Evolutionary conservation across 1,140 invertebrate species (phyloP).

Genomic region (Conus betulinus): DNA sequence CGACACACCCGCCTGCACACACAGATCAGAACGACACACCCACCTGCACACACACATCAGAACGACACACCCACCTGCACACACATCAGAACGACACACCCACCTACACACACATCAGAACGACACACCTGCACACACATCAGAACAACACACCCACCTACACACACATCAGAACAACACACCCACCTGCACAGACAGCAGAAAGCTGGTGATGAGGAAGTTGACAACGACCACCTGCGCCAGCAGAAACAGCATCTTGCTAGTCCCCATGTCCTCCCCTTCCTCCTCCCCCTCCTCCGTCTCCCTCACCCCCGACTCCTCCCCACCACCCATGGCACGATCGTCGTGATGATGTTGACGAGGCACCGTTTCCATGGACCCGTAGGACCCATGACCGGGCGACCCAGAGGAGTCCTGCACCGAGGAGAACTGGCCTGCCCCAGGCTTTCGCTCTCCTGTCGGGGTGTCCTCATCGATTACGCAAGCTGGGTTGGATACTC

Average conservation of each 20-base stretch:
- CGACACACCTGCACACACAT: no score
- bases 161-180: no score
- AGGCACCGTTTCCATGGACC: neutral
- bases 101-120: no score
- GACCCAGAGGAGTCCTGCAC: neutral
- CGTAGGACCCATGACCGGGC: neutral
- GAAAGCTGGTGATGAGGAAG: constrained; percentile 77
- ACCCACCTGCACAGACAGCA: constrained; percentile 83
- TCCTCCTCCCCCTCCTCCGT: neutral
- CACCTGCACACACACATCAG: no score
- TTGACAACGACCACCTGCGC: constrained; percentile 21
- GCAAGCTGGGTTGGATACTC: neutral
- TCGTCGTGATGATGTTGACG: neutral
- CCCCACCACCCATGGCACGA: neutral
- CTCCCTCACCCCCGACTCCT: neutral
- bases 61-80: no score
- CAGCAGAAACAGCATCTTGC: neutral
- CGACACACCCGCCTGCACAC: no score
- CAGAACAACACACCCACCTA: no score
- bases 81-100: no score
- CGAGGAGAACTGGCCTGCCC: neutral
- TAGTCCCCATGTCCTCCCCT: neutral
- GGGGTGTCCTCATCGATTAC: neutral
- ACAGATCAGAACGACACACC: no score
- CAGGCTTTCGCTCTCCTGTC: neutral